Evolutionary conservation across 2,113 vertebrate species (phyloP), one percentile per base, ranked within the genome.

Genomic region (Nipponia nippon): DNA sequence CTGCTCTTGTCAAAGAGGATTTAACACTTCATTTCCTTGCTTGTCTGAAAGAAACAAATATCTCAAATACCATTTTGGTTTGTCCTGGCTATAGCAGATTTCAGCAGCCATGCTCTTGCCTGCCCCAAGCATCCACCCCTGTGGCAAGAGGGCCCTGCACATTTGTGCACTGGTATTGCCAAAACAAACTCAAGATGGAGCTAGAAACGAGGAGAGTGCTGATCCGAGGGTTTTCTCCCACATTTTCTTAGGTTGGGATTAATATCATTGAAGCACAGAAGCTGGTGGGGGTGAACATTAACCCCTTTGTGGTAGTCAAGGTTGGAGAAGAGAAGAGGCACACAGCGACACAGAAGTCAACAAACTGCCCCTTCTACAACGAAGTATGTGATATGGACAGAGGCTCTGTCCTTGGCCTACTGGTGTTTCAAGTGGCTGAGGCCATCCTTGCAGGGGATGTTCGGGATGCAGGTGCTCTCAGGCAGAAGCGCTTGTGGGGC

Each of bases 251-350:
- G 99, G 97, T 99, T 69, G 99, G 99, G 29, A 97, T 99, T 76
- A 99, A 98, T 27, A 97, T 99, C 63, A 97, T 99, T 17, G 99
- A 99, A 97, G 99, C 99, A 15, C 99, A 99, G 98, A 99, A 99
- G 71, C 97, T 99, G 83, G 98, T 99, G 9, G 99, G 99, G 21
- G 99, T 99, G 78, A 99, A 99, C 97, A 99, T 99, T 92, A 99
- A 99, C 87, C 99, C 99, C 10, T 99, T 98, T 8, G 99, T 99
- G 76, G 98, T 99, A 19, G 96, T 99, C 95, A 98, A 94, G 6
- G 95, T 99, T 13, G 99, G 99, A 79, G 98, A 98, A 47, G 99
- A 99, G 96, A 99, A 99, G 90, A 98, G 97, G 65, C 98, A 98
- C 89, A 99, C 99, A 0, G 88, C 80, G 0, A 99, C 98, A 0